A percentile compares a stretch with the other conserved stretches of the same genome.
These are phyloP conservation scores for Centrocercus urophasianus DNA, from an alignment of 2,113 vertebrate species.

Conservation along the genomic window DNA sequence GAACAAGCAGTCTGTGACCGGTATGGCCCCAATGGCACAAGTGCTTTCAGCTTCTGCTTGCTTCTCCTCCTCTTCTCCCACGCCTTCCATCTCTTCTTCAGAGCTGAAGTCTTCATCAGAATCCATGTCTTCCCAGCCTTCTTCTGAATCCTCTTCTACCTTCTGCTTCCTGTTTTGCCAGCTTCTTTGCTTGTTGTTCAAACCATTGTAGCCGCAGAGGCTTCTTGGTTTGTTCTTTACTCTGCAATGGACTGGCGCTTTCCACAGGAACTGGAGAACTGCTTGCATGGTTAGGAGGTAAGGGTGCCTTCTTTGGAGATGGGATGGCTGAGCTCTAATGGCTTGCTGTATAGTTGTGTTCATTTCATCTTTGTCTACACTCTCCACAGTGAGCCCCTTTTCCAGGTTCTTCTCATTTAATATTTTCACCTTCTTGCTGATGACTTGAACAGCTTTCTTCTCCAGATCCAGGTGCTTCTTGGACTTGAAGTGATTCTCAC, in stretches of 20 bases:
- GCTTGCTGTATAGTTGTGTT: conserved; percentile 91
- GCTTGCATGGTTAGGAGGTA: background rate
- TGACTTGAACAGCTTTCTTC: conserved; percentile 82
- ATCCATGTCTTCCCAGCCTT: conserved; percentile 92
- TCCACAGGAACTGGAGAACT: background rate
- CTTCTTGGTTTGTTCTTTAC: conserved; percentile 70
- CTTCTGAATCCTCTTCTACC: conserved; percentile 74
- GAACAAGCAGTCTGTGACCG: conserved; percentile 92
- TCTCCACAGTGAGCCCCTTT: conserved; percentile 84
- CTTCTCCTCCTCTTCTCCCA: conserved; percentile 66
- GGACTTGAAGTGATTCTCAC: conserved; percentile 92
- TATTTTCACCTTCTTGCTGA: conserved; percentile 84
- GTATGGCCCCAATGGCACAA: conserved; percentile 78
- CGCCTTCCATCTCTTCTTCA: conserved; percentile 45
- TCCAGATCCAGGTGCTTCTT: conserved; percentile 92
- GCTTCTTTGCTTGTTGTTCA: conserved; percentile 89
- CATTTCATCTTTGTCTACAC: conserved; percentile 83
- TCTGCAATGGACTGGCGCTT: background rate
- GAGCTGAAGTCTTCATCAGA: conserved; percentile 69
- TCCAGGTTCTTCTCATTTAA: conserved; percentile 95
- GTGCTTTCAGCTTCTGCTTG: conserved; percentile 53
- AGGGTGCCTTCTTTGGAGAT: conserved; percentile 64
- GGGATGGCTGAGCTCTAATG: conserved; percentile 84
- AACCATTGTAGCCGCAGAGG: conserved; percentile 92
- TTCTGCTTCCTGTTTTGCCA: conserved; percentile 64